Base-by-base conservation (phyloP, 2,113 vertebrate genomes). In the Girardinichthys multiradiatus region DNA sequence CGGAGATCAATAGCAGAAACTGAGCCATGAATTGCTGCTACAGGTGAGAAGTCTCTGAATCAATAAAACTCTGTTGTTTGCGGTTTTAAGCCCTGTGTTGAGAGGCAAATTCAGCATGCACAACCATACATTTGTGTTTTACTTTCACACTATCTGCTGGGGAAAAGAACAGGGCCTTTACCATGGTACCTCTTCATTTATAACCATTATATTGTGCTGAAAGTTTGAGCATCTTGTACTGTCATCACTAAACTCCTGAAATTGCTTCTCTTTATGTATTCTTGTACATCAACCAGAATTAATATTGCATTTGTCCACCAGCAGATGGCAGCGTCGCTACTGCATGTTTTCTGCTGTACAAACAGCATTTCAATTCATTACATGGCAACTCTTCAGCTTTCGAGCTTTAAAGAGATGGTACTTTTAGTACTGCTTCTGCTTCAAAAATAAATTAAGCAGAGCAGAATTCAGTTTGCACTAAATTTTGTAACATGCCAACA, bases 251-350 rank as follows among this genome's bases (percentile, higher is more conserved):
- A 64, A 27, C 27, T 62, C 59, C 48, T 54, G 19, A n/a, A 54
- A 54, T 6, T 33, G 5, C 4, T 67, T 26, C 28, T 33, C 13
- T 6, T 7, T 60, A 31, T 42, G 37, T 15, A 17, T 66, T 5
- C 5, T 15, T 62, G 45, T 8, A 68, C 24, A 54, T 12, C 35
- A 24, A 31, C 24, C 13, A 30, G 21, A 24, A 27, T 9, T 37
- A 1, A 15, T 0, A 11, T 37, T 27, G 10, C 14, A 4, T 31
- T 66, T 30, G 64, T 45, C 39, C 13, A n/a, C 83, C 90, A 89
- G 76, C 75, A 92, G 90, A 86, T 86, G 91, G 91, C 89, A 92
- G 91, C 81, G 85, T 90, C 72, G 77, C 57, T 57, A 45, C 80
- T 90, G 76, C 65, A 4, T 67, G 48, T 51, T 51, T 51, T 15